A percentile compares a stretch with the other conserved stretches of the same genome.
Conservation (phyloP, 2,888 invertebrate genomes). For the Eucera pruinosa region DNA sequence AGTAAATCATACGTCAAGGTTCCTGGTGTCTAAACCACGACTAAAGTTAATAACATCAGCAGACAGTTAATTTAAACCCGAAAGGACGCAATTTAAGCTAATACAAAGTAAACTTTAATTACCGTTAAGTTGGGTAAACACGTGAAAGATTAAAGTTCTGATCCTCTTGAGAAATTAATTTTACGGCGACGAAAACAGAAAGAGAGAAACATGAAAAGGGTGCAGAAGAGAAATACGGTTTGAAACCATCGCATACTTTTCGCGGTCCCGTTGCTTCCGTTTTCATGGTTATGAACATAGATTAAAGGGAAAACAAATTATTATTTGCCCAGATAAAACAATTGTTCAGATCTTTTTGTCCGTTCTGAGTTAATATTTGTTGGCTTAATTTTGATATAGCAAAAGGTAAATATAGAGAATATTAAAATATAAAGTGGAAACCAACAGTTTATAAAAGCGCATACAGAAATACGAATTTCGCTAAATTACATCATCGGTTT, state of each 20-base stretch:
- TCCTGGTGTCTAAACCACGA: background rate
- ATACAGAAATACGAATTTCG: no score
- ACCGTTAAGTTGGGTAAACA: conserved; percentile 33
- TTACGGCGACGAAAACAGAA: conserved; percentile 5
- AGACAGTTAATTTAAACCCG: conserved; percentile 7
- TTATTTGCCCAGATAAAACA: background rate
- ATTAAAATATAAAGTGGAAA: no score
- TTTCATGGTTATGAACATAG: background rate
- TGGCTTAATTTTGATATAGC: no score
- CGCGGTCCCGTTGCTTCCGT: background rate
- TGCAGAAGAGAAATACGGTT: background rate
- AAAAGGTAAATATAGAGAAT: no score
- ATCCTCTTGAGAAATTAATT: conserved; percentile 46
- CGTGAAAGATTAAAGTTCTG: conserved; percentile 30
- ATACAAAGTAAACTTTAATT: conserved; percentile 41
- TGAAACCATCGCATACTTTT: background rate
- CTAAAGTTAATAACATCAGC: conserved; percentile 11
- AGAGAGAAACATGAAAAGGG: background rate
- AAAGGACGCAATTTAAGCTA: conserved; percentile 29
- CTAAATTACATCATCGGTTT: no score
- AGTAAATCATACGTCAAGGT: background rate
- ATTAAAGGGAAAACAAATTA: background rate
- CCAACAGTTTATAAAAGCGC: no score
- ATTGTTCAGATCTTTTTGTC: background rate
- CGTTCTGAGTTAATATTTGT: no score